Evolutionary conservation across 2,888 invertebrate species (phyloP).

Genomic region (Phaedon cochleariae): DNA sequence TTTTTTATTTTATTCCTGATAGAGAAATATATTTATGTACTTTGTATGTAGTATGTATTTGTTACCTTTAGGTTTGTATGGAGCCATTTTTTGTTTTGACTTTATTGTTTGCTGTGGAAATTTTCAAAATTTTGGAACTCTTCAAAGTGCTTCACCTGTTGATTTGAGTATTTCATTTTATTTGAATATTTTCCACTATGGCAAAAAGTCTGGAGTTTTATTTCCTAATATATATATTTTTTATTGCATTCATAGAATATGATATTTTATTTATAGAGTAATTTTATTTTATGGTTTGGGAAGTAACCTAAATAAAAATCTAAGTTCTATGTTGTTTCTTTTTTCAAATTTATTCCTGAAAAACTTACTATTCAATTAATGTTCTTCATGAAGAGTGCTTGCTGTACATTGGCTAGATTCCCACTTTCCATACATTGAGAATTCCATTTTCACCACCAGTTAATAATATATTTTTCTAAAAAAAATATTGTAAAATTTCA

Average conservation of each 20-base stretch:
- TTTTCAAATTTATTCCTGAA: not conserved
- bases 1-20: slow-evolving; percentile 14
- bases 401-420: not conserved
- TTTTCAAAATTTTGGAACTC: slow-evolving; percentile 10
- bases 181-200: not conserved
- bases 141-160: not conserved
- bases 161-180: not conserved
- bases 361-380: too few species aligned
- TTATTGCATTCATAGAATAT: slow-evolving; percentile 31
- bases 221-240: slow-evolving; percentile 23
- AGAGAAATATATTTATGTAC: slow-evolving; percentile 8
- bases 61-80: slow-evolving; percentile 30
- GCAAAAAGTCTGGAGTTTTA: not conserved
- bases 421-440: slow-evolving; percentile 71
- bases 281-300: slow-evolving; percentile 28
- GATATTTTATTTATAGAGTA: slow-evolving; percentile 18
- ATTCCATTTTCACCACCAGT: slow-evolving; percentile 79
- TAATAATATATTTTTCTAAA: slow-evolving; percentile 69
- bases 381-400: too few species aligned
- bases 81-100: slow-evolving; percentile 18
- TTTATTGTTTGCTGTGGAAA: slow-evolving; percentile 19
- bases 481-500: slow-evolving; percentile 33
- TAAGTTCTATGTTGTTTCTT: not conserved
- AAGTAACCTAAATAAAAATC: slow-evolving; percentile 24
- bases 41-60: slow-evolving; percentile 10